These are phyloP conservation scores for Lampris megalopsis DNA, from an alignment of 2,113 vertebrate species.

Conservation along the genomic window DNA sequence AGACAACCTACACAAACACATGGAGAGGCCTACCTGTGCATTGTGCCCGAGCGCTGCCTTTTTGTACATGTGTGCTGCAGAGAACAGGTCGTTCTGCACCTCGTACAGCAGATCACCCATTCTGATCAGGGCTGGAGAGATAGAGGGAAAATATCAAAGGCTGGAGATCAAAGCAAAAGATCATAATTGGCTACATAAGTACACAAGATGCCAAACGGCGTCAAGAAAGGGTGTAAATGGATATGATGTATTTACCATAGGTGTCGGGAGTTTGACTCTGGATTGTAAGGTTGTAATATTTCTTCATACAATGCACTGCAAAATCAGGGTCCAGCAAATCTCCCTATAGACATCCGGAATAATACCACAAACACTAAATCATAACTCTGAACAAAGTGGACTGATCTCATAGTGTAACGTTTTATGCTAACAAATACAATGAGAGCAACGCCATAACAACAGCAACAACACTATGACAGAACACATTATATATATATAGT, in stretches of 20 bases:
- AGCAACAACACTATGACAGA: background rate
- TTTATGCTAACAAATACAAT: too few species aligned
- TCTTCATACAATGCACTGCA: conserved; percentile 72
- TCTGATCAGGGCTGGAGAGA: conserved; percentile 77
- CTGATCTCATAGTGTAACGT: too few species aligned
- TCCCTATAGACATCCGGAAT: conserved; percentile 54
- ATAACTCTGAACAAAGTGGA: background rate
- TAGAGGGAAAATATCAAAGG: background rate
- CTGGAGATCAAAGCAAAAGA: background rate
- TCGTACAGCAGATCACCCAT: conserved; percentile 83
- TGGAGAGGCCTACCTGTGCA: conserved; percentile 77
- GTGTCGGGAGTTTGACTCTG: conserved; percentile 71
- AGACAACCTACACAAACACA: background rate
- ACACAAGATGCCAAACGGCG: background rate
- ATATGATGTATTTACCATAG: conserved; percentile 70
- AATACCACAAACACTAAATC: background rate
- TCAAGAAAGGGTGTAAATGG: background rate
- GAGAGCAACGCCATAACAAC: background rate
- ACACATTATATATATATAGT: background rate
- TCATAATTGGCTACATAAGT: background rate
- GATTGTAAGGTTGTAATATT: conserved; percentile 82
- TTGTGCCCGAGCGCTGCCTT: conserved; percentile 76
- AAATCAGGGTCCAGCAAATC: conserved; percentile 66
- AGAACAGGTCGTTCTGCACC: conserved; percentile 63
- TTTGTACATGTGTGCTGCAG: conserved; percentile 83